These are phyloP conservation scores for Ploceus nigricollis DNA, from an alignment of 2,113 vertebrate species.

Conservation along the genomic window DNA sequence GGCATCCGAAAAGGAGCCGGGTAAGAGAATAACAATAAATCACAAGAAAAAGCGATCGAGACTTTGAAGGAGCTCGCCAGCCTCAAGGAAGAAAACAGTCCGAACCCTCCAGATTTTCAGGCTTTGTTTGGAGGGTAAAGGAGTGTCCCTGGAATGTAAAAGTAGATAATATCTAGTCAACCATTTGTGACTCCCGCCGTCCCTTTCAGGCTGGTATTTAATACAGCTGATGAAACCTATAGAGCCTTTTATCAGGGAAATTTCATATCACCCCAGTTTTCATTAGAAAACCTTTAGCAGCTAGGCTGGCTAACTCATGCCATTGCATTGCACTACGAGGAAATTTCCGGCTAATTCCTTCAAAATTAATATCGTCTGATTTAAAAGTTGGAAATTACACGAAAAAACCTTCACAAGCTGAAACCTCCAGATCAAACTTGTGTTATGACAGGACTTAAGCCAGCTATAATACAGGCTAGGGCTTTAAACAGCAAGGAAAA, in stretches of 20 bases:
- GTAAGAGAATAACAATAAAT: background rate
- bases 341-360: conserved; percentile 69
- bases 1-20: background rate
- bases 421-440: conserved; percentile 54
- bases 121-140: conserved; percentile 17
- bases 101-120: background rate
- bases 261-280: conserved; percentile 53
- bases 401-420: background rate
- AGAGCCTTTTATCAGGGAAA: conserved; percentile 45
- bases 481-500: conserved; percentile 23
- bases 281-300: conserved; percentile 61
- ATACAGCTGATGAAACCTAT: conserved; percentile 20
- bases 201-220: conserved; percentile 21
- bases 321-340: conserved; percentile 17
- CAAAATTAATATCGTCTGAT: conserved; percentile 68
- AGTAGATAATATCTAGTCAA: conserved; percentile 2
- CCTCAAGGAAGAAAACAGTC: background rate
- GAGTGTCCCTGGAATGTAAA: conserved; percentile 39
- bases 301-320: conserved; percentile 34
- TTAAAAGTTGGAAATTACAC: conserved; percentile 50
- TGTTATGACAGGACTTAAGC: conserved; percentile 56
- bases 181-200: background rate
- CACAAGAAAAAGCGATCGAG: background rate
- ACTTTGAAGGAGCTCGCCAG: background rate
- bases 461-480: conserved; percentile 39